These are phyloP conservation scores for Sycobia sp. DNA, from an alignment of 1,140 invertebrate genomes.

Conservation along the genomic window DNA sequence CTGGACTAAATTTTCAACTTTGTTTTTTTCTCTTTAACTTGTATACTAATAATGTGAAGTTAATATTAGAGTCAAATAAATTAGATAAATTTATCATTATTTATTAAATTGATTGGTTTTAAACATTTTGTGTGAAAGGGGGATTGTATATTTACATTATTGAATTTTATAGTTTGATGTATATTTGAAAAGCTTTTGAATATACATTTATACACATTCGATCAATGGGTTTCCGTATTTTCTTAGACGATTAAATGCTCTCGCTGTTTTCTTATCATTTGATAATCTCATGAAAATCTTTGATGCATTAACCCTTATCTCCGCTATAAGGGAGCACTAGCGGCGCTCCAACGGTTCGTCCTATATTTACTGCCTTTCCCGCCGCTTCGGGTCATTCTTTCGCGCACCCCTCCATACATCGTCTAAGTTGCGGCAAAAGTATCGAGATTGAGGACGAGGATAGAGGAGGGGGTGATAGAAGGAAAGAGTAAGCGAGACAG, in stretches of 20 bases:
- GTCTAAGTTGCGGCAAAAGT: not conserved
- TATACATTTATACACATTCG: too few species aligned
- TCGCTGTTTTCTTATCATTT: not conserved
- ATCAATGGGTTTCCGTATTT: too few species aligned
- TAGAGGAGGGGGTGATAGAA: not conserved
- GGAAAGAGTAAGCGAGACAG: not conserved
- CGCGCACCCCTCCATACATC: not conserved
- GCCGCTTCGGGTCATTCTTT: not conserved
- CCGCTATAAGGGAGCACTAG: not conserved
- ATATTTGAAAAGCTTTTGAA: too few species aligned
- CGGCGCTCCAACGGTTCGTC: not conserved
- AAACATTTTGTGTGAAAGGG: too few species aligned
- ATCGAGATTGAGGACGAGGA: slow-evolving; percentile 1
- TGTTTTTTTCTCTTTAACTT: too few species aligned
- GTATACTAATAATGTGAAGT: too few species aligned
- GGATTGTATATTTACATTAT: too few species aligned
- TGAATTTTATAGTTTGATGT: too few species aligned
- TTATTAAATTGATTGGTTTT: too few species aligned
- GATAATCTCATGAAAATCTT: slow-evolving; percentile 26
- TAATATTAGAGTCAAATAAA: too few species aligned
- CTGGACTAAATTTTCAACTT: too few species aligned
- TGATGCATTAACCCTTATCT: slow-evolving; percentile 26
- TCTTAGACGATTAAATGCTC: slow-evolving; percentile 11
- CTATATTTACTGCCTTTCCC: not conserved
- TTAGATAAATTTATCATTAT: too few species aligned